phyloP scores from a whole-genome alignment of 2,888 invertebrate species.

The Vesta saturnalis region DNA sequence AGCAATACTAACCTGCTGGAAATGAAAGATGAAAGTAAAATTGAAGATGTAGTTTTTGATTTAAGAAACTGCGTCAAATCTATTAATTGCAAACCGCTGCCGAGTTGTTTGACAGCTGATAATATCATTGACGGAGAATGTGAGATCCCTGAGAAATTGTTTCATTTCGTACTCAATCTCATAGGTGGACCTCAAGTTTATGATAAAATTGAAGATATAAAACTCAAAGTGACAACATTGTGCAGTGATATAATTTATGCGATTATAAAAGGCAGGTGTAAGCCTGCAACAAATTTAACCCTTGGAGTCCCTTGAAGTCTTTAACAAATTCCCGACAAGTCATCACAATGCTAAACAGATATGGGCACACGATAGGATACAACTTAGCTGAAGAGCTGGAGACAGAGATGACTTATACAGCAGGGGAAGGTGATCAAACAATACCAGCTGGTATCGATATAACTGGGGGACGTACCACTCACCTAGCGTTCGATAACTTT shows the following conservation, averaged over 20 bases:
- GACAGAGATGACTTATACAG: no score
- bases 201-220: not conserved
- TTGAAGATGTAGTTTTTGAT: not conserved
- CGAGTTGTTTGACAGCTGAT: not conserved
- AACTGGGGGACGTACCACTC: not conserved
- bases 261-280: not conserved
- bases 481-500: not conserved
- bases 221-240: not conserved
- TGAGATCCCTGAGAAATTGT: not conserved
- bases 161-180: not conserved
- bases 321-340: not conserved
- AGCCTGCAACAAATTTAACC: not conserved
- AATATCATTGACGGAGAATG: not conserved
- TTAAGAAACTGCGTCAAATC: not conserved
- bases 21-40: not conserved
- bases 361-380: not conserved
- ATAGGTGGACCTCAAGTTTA: not conserved
- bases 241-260: constrained; percentile 1
- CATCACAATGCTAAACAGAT: no score
- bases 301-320: not conserved
- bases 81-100: not conserved
- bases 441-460: not conserved
- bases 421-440: not conserved
- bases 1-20: not conserved
- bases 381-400: not conserved